These are phyloP conservation scores for Dasysyrphus tricinctus DNA, from an alignment of 2,888 invertebrate genomes.

Conservation along the genomic window DNA sequence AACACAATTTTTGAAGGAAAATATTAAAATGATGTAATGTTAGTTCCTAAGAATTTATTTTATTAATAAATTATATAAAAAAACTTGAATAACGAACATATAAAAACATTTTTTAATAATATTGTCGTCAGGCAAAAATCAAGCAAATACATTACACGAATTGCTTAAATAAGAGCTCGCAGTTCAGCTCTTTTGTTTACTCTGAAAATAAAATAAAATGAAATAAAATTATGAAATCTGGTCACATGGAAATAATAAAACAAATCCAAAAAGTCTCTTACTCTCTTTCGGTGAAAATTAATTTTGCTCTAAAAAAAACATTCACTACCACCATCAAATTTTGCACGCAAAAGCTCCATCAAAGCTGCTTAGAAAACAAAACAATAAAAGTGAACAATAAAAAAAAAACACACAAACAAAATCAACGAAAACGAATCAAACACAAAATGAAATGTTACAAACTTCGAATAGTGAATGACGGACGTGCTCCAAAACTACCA, in stretches of 20 bases:
- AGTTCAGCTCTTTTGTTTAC: conserved; percentile 22
- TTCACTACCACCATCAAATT: conserved; percentile 10
- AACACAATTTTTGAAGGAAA: background rate
- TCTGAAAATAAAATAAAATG: background rate
- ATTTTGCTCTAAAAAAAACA: background rate
- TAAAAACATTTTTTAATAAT: too few relatives aligned
- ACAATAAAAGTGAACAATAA: conserved; percentile 1
- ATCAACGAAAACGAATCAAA: conserved; percentile 31
- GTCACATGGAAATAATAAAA: conserved; percentile 38
- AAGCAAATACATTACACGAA: background rate
- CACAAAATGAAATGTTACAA: conserved; percentile 52
- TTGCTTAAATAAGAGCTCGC: background rate
- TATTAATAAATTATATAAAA: too few relatives aligned
- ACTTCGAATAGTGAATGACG: conserved; percentile 48
- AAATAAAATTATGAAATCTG: conserved; percentile 18
- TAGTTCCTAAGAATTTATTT: too few relatives aligned
- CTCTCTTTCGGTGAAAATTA: background rate
- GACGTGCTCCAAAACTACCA: conserved; percentile 32
- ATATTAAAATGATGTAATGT: background rate
- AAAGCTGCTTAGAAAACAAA: background rate
- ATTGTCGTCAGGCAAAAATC: too few relatives aligned
- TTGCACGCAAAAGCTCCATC: conserved; percentile 42
- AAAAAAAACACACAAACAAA: conserved; percentile 26
- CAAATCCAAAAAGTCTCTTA: conserved; percentile 28
- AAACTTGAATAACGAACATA: too few relatives aligned